Conservation (phyloP, 2,888 invertebrate genomes). For the Melipona beecheii region DNA sequence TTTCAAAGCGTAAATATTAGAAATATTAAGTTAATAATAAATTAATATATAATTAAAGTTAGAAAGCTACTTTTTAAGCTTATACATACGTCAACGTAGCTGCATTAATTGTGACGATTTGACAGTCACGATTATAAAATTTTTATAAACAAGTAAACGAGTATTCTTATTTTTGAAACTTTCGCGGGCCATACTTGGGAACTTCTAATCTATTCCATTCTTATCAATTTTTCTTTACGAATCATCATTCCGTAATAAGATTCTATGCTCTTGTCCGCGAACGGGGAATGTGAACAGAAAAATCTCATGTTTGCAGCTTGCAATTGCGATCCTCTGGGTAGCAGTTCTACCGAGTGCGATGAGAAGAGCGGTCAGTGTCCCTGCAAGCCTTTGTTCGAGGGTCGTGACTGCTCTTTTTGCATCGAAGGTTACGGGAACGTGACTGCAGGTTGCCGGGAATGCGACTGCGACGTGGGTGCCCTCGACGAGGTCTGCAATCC, state of each 20-base stretch:
- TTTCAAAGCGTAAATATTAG: too few relatives aligned
- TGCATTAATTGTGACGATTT: too few relatives aligned
- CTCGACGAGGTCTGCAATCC: conserved; percentile 89
- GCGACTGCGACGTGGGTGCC: conserved; percentile 92
- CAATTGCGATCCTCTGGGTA: conserved; percentile 91
- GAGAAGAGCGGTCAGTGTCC: conserved; percentile 90
- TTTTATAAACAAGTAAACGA: too few relatives aligned
- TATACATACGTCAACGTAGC: too few relatives aligned
- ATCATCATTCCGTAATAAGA: background rate
- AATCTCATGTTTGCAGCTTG: conserved; percentile 85
- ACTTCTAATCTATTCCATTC: too few relatives aligned
- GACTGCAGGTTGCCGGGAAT: conserved; percentile 91
- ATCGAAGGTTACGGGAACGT: conserved; percentile 90
- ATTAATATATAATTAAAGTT: too few relatives aligned
- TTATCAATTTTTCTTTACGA: background rate
- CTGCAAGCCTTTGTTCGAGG: conserved; percentile 90
- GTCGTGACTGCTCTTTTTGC: conserved; percentile 87
- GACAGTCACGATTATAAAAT: too few relatives aligned
- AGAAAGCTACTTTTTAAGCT: too few relatives aligned
- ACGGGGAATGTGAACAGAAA: background rate
- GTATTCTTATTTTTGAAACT: too few relatives aligned
- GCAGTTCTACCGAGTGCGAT: conserved; percentile 89
- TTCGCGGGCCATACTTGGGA: too few relatives aligned
- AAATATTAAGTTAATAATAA: too few relatives aligned
- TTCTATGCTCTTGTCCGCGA: too few relatives aligned